Evolutionary conservation across 2,113 vertebrate species (phyloP).

Genomic region (Bothrops jararaca): DNA sequence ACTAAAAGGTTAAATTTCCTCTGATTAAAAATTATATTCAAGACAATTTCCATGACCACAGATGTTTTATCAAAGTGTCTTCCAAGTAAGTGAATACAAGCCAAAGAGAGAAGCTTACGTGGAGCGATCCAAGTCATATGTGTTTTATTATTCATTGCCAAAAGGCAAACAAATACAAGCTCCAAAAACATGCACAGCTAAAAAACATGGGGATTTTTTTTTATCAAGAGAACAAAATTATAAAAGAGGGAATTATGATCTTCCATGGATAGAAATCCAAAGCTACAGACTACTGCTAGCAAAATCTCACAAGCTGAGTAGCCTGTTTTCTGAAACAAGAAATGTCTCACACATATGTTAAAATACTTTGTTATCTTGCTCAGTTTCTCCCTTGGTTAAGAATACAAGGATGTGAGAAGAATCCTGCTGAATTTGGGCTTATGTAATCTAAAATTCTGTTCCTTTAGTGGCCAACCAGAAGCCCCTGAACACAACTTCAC

Average conservation of each 20-base stretch:
- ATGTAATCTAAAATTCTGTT: background rate
- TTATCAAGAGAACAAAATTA: background rate
- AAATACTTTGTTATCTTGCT: background rate
- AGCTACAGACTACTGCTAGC: background rate
- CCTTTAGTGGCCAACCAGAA: background rate
- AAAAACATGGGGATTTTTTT: background rate
- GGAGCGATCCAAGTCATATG: slow-evolving; percentile 48
- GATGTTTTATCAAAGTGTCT: slow-evolving; percentile 54
- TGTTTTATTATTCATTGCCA: slow-evolving; percentile 45
- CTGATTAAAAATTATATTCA: slow-evolving; percentile 28
- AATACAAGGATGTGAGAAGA: background rate
- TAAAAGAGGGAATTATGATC: background rate
- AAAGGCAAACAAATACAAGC: background rate
- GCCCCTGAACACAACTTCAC: background rate
- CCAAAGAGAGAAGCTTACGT: slow-evolving; percentile 60
- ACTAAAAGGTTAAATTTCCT: slow-evolving; percentile 24
- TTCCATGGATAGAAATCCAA: background rate
- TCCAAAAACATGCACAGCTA: background rate
- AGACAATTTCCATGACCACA: slow-evolving; percentile 35
- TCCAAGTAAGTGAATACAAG: slow-evolving; percentile 46
- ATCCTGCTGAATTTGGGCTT: background rate
- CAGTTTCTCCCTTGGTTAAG: background rate
- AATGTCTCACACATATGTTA: background rate
- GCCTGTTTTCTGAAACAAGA: background rate
- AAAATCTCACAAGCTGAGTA: background rate